A percentile compares a stretch with the other conserved stretches of the same genome.
These are phyloP conservation scores for Falcunculus frontatus DNA, from an alignment of 2,113 vertebrate genomes.

Conservation along the genomic window DNA sequence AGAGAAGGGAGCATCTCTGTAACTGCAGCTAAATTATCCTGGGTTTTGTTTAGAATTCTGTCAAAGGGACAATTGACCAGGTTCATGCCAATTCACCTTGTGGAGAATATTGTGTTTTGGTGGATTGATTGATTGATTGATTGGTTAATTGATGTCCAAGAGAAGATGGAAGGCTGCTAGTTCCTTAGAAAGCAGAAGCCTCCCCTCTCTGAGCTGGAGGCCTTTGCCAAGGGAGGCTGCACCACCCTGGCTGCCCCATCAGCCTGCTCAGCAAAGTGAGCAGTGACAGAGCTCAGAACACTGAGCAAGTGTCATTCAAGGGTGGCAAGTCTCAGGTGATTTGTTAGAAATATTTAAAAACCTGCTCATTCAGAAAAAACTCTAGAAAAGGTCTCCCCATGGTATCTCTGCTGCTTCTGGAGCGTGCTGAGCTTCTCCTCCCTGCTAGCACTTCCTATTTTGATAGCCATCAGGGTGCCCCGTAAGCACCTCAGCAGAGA, in stretches of 20 bases:
- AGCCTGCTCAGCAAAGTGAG: neutral
- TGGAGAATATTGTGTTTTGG: neutral
- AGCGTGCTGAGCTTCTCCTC: neutral
- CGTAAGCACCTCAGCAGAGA: conserved; percentile 11
- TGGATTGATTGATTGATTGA: neutral
- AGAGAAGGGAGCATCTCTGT: neutral
- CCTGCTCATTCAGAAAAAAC: neutral
- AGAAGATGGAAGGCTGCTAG: neutral
- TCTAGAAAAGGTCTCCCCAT: neutral
- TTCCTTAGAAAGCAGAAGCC: neutral
- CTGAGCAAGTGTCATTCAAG: neutral
- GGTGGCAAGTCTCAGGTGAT: neutral
- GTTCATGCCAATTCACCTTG: neutral
- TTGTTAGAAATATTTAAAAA: neutral
- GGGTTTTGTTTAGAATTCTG: neutral
- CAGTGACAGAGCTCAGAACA: neutral
- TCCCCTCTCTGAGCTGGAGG: neutral
- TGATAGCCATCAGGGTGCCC: neutral
- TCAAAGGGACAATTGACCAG: neutral
- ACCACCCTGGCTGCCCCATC: neutral
- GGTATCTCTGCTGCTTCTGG: neutral
- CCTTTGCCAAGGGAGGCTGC: neutral
- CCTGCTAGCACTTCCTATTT: neutral
- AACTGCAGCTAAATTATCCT: neutral
- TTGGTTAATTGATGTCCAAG: neutral